These are phyloP conservation scores for Meteorus sp. DNA, from an alignment of 1,140 invertebrate genomes.

Conservation along the genomic window DNA sequence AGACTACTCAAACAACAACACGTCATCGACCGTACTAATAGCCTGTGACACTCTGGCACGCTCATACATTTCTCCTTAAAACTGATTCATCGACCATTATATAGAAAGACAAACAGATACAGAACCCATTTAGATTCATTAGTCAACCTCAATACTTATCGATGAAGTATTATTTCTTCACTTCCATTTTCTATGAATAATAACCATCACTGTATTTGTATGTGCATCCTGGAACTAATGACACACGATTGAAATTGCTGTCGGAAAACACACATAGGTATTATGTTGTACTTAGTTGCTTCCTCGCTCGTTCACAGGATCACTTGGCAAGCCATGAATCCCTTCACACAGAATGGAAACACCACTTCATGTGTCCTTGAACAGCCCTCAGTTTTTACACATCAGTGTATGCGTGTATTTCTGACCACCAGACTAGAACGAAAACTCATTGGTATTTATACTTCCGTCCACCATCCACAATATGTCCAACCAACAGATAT, in stretches of 20 bases:
- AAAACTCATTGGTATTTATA: constrained; percentile 13
- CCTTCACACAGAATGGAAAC: constrained; percentile 1
- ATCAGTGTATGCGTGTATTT: background rate
- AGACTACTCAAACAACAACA: too few relatives aligned
- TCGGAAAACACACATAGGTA: background rate
- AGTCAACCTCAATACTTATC: too few relatives aligned
- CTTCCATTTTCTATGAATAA: background rate
- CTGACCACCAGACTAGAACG: constrained; percentile 18
- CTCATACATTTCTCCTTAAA: too few relatives aligned
- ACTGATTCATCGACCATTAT: too few relatives aligned
- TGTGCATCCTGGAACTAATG: constrained; percentile 9
- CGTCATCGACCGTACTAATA: too few relatives aligned
- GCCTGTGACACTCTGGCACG: too few relatives aligned
- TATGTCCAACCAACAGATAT: background rate
- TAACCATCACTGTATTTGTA: background rate
- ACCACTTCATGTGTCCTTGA: too few relatives aligned
- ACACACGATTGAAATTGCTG: background rate
- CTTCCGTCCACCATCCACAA: constrained; percentile 15
- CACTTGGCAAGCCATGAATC: background rate
- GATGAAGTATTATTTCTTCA: background rate
- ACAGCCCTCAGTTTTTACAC: background rate
- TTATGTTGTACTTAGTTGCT: background rate
- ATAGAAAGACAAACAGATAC: too few relatives aligned
- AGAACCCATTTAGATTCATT: too few relatives aligned
- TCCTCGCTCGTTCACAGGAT: background rate